Base-by-base conservation (phyloP, 2,888 invertebrate genomes). In the Troides oblongomaculatus region DNA sequence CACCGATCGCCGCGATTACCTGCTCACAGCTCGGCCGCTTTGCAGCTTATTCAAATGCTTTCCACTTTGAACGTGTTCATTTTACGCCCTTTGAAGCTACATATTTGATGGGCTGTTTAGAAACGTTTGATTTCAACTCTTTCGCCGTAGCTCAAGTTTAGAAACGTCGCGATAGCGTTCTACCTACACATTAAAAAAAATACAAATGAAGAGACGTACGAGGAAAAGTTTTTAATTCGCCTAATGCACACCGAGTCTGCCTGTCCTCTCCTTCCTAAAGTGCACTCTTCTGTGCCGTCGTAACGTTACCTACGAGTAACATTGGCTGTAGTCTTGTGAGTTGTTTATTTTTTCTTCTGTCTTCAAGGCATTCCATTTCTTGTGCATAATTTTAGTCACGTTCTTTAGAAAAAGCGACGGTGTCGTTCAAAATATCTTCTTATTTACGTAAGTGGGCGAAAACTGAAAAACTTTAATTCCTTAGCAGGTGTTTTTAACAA, bases 161-260 rank as follows among this genome's bases (percentile, higher is more conserved):
- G 80, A 78, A 76, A 70, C 72, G 79, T 81, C 79, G 76, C 76
- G 78, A 80, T 77, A 76, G 75, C 80, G 81, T 79, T 81, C 75
- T 77, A 79, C 81, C 80, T 87, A 84, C 85, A 83, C 83, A 85
- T 84, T 80, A 77, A 78, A 58, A 83, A 14, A 46, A 46, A 46
- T 87, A 89, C 88, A 90, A 90, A 88, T 85, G 88, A 84, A 81
- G 83, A 84, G 80, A 77, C 80, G 81, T 81, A 81, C 76, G 81
- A 83, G 83, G 79, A 81, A 84, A 79, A 84, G 83, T 88, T 91
- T 91, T 92, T 92, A 92, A 92, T 92, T 91, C 85, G 87, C 89
- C 92, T 92, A 92, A 92, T 92, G 92, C 90, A 90, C 83, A 78
- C 81, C 76, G 78, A 82, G 84, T 74, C 72, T 85, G 85, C 83